Evolutionary conservation across 2,888 invertebrate species (phyloP), one percentile per base, ranked within the genome.

Genomic region (Arenicola marina): DNA sequence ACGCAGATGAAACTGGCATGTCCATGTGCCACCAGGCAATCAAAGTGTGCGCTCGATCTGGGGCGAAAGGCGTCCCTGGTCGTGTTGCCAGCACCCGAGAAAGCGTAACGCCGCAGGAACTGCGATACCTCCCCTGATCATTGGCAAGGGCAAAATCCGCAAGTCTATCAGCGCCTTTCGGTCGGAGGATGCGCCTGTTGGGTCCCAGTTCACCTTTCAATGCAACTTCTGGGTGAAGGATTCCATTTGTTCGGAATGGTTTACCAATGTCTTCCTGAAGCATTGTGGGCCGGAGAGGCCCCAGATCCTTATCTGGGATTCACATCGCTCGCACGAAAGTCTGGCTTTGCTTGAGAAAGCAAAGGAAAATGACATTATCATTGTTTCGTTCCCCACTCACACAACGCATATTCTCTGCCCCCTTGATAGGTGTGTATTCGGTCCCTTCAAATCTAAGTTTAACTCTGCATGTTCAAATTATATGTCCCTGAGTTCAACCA

Each of bases 211-310:
- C 68, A 55, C 58, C 18, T 70, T 46, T 55, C 71, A 72, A 31
- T 48, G 59, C 2, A 74, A 70, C 7, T 69, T 67, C 0, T 74
- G 72, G 70, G 72, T 74, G 63, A 48, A 56, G 1, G 69, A 71
- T 43, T 61, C 61, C 1, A 54, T 74, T 2, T 68, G 72, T 1
- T 62, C 64, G n/a, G 55, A 65, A 34, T 73, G 72, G 73, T 73
- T 73, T 55, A 21, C 45, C 7, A 48, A 66, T 1, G 58, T 73
- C 0, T 74, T 70, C 51, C 45, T 73, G n/a, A 55, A 54, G 7
- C 29, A 68, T 62, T 73, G 73, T 62, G 71, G 71, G 21, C 45
- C 63, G 7, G 61, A 63, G 38, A 58, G 74, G n/a, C 72, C 75
- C 2, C 73, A 71, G 33, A 61, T 75, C 1, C 56, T 72, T 0